phyloP scores from a whole-genome alignment of 2,113 vertebrate species.

The Platysteira castanea region DNA sequence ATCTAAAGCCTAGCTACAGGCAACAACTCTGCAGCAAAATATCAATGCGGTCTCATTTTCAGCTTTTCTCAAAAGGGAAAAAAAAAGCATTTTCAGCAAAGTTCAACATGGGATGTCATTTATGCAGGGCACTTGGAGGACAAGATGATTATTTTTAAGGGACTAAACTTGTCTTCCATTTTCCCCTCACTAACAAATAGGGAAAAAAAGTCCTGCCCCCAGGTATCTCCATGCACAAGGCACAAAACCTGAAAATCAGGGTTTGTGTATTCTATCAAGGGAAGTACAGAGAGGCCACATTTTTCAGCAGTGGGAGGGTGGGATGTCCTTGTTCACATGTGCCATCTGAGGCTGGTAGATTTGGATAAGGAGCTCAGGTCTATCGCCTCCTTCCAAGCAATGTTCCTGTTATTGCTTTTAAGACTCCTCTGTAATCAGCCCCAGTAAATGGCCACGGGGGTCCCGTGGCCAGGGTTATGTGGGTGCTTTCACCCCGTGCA shows the following conservation, averaged over 20 bases:
- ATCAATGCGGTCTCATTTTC: background rate
- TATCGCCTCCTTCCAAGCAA: background rate
- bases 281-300: background rate
- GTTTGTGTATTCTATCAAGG: background rate
- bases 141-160: background rate
- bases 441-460: background rate
- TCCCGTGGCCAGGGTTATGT: rapidly evolving
- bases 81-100: background rate
- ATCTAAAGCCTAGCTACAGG: constrained; percentile 61
- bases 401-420: background rate
- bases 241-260: background rate
- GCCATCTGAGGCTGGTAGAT: background rate
- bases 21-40: constrained; percentile 54
- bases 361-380: background rate
- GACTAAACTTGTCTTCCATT: background rate
- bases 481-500: rapidly evolving
- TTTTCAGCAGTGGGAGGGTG: background rate
- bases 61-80: background rate
- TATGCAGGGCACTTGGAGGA: background rate
- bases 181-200: background rate
- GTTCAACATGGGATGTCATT: background rate
- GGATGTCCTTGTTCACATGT: background rate
- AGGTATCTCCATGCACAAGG: background rate
- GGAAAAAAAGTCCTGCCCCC: background rate
- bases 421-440: background rate